Base-by-base conservation (phyloP, 1,140 invertebrate species). In the Diachasma alloeum region DNA sequence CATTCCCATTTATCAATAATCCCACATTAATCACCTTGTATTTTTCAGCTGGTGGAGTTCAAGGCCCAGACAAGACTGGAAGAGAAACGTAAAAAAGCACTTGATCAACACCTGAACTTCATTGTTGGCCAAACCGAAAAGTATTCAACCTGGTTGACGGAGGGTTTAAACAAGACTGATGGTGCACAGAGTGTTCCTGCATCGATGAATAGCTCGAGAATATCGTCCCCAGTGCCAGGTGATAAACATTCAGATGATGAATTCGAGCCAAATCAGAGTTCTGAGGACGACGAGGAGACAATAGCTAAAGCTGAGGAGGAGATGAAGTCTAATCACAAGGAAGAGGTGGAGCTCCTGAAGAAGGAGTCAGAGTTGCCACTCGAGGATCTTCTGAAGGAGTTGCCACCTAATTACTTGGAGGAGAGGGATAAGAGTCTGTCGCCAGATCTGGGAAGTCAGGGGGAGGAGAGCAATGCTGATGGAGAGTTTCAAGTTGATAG, bases 111-210 rank as follows among this genome's bases (percentile, higher is more conserved):
- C 88, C 91, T 99, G 22, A 98, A 97, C 88, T 99, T 99, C 85
- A 98, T 99, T 84, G 97, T 99, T 59, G 97, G 98, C 90, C 97
- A 99, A 90, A 99, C 98, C 0, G 98, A 99, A 90, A 98, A 98
- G 86, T 99, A 98, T 91, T 99, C 97, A 26, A 95, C 95, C 3
- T 93, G 96, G 89, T 88, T 98, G 37, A 96, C 96, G 9, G 96
- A 96, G 86, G 94, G 94, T 72, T 93, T 96, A 89, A 95, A 93
- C 82, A 93, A 93, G 85, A 88, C 91, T n/a, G 87, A 90, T 42
- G 86, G 87, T 19, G 81, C 78, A 74, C 87, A 86, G 74, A 88
- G 86, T 80, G 84, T 88, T 74, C 84, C 86, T 56, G 89, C 89
- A 4, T 91, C 92, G 78, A 90, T 89, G 15, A 90, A 89, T 78